phyloP scores from a whole-genome alignment of 2,113 vertebrate genomes.

The Oriolus oriolus region DNA sequence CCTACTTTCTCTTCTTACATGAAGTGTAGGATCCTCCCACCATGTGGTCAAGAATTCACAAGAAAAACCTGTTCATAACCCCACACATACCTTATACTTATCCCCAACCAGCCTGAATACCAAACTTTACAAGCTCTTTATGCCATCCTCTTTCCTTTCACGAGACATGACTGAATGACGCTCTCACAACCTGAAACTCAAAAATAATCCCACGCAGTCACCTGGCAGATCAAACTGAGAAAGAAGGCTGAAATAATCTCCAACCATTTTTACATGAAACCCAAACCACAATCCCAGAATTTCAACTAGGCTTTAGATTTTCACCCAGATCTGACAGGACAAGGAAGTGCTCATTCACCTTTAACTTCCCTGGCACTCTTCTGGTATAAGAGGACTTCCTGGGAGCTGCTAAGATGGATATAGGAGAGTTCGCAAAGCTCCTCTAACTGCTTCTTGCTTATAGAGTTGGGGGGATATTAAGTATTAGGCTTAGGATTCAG shows the following conservation, averaged over 20 bases:
- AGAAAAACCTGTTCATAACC: not conserved
- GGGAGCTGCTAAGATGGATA: not conserved
- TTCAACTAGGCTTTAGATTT: not conserved
- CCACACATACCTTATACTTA: rapidly evolving
- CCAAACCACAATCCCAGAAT: not conserved
- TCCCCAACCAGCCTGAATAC: not conserved
- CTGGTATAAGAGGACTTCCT: not conserved
- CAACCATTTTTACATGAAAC: not conserved
- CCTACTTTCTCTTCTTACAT: not conserved
- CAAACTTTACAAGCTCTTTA: not conserved
- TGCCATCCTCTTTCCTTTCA: not conserved
- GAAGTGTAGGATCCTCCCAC: not conserved
- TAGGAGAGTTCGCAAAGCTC: not conserved
- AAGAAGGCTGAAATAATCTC: not conserved
- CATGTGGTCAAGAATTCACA: not conserved
- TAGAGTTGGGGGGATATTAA: rapidly evolving
- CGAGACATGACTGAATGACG: too few species aligned
- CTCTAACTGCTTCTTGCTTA: not conserved
- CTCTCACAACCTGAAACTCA: not conserved
- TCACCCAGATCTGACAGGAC: not conserved
- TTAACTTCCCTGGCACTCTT: not conserved
- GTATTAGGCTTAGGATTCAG: not conserved
- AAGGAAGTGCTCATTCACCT: not conserved
- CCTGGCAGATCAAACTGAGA: not conserved
- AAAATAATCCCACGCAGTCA: not conserved